Evolutionary conservation across 2,888 invertebrate species (phyloP).

Genomic region (Phoenoteleia sp.): DNA sequence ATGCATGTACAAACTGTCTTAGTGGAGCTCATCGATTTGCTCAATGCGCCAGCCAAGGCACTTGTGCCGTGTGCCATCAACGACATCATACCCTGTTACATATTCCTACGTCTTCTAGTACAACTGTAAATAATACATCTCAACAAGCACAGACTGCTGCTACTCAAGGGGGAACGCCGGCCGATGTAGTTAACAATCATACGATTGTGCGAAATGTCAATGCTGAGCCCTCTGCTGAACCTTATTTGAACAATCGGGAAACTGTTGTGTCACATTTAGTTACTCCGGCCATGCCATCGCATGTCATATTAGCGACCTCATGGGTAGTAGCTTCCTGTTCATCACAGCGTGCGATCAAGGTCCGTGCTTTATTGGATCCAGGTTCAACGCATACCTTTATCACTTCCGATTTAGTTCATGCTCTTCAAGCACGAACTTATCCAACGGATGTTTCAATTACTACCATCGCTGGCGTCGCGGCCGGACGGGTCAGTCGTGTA

Average conservation of each 20-base stretch:
- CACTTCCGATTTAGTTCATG: background rate
- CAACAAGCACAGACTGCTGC: no score
- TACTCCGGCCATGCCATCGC: no score
- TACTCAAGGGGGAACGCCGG: no score
- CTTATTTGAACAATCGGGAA: no score
- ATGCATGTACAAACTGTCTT: background rate
- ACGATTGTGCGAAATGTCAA: no score
- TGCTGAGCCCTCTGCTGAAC: no score
- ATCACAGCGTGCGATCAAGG: background rate
- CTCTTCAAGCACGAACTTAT: background rate
- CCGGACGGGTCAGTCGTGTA: background rate
- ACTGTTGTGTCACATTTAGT: no score
- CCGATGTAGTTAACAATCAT: no score
- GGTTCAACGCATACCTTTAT: background rate
- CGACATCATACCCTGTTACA: conserved; percentile 25
- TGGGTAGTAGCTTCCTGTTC: background rate
- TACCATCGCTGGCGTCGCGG: background rate
- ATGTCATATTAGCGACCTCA: background rate
- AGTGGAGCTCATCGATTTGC: background rate
- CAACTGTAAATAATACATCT: no score
- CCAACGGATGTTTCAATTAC: background rate
- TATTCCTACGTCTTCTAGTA: no score
- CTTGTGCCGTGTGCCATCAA: background rate
- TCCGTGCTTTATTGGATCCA: conserved; percentile 20
- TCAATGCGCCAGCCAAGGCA: background rate